Percentiles rank a stretch among this genome's conserved stretches.
Evolutionary conservation across 2,888 invertebrate genomes (phyloP).

Genomic region (Xylocampa areola): DNA sequence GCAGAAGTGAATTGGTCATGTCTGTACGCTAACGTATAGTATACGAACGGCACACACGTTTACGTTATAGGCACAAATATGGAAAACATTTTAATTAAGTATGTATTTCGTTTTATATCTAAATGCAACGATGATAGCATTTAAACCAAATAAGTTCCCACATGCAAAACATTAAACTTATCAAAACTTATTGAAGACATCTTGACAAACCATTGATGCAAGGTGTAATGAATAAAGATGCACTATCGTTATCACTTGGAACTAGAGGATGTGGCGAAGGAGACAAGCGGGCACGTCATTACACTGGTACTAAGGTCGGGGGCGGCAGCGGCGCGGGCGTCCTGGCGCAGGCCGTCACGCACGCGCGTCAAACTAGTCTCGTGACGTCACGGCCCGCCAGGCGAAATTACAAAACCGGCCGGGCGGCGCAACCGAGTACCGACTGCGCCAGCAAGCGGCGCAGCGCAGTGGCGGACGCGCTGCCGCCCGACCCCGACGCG

Average conservation of each 20-base stretch:
- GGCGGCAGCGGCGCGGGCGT: conserved; percentile 83
- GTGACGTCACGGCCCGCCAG: conserved; percentile 88
- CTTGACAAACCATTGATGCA: conserved; percentile 38
- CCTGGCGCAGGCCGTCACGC: conserved; percentile 86
- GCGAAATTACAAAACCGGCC: conserved; percentile 89
- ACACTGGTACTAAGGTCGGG: conserved; percentile 84
- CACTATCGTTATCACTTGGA: conserved; percentile 60
- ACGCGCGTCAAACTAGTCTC: conserved; percentile 88
- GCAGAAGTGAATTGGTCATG: conserved; percentile 62
- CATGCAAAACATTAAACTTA: conserved; percentile 26
- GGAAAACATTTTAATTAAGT: conserved; percentile 29
- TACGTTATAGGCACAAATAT: conserved; percentile 54
- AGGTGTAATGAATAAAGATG: conserved; percentile 29
- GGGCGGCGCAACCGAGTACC: conserved; percentile 77
- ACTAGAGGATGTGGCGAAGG: conserved; percentile 58
- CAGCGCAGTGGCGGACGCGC: conserved; percentile 87
- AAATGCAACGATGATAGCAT: conserved; percentile 9
- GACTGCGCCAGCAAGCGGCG: conserved; percentile 76
- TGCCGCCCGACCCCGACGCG: conserved; percentile 88
- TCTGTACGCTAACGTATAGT: conserved; percentile 56
- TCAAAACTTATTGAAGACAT: conserved; percentile 29
- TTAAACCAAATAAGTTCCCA: conserved; percentile 11
- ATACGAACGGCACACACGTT: conserved; percentile 60
- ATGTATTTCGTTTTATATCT: conserved; percentile 15
- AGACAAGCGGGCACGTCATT: conserved; percentile 84